Percentiles rank a stretch among this genome's conserved stretches.
Evolutionary conservation across 2,888 invertebrate genomes (phyloP).

Genomic region (Cephus pygmeus): DNA sequence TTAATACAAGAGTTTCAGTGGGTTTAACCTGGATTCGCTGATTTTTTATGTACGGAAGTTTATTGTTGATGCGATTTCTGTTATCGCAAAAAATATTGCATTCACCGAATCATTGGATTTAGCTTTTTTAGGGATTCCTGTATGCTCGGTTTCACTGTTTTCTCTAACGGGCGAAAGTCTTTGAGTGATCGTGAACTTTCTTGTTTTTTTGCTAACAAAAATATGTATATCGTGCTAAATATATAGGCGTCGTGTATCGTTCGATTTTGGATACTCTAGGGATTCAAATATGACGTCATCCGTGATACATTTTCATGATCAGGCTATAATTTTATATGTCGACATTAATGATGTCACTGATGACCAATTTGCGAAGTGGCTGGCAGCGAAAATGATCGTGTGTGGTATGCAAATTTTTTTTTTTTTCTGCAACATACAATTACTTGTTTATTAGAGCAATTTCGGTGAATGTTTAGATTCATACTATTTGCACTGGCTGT

Average conservation of each 20-base stretch:
- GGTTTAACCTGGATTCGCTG: background rate
- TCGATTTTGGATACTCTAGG: background rate
- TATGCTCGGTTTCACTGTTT: background rate
- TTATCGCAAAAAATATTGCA: background rate
- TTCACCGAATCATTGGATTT: background rate
- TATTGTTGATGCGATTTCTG: background rate
- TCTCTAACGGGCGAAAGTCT: background rate
- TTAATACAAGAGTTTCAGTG: background rate
- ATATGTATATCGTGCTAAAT: background rate
- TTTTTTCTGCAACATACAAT: background rate
- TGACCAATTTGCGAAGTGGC: background rate
- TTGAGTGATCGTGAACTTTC: background rate
- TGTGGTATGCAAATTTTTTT: background rate
- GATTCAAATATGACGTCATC: background rate
- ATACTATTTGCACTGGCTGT: background rate
- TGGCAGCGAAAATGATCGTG: background rate
- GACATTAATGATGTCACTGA: background rate
- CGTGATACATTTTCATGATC: background rate
- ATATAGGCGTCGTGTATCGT: background rate
- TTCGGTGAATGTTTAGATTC: background rate
- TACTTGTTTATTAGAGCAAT: background rate
- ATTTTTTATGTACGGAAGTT: background rate
- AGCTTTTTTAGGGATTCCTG: background rate
- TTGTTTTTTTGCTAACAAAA: background rate
- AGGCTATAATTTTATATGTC: background rate